Conservation (phyloP, 2,113 vertebrate genomes). For the Oncorhynchus nerka region DNA sequence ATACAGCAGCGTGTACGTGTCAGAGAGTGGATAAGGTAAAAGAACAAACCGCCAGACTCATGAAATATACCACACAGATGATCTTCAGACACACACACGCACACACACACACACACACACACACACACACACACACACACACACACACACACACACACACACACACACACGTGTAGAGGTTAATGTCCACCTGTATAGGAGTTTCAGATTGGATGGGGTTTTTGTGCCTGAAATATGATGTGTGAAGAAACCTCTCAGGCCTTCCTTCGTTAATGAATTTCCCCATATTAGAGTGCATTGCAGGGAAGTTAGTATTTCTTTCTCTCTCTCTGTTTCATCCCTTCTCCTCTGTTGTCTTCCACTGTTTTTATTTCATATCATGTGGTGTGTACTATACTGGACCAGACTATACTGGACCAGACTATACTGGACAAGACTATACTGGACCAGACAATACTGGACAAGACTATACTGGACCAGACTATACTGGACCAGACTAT, state of each 20-base stretch:
- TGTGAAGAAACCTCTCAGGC: too few species aligned
- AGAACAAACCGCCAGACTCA: slow-evolving; percentile 63
- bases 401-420: too few species aligned
- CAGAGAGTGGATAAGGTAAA: slow-evolving; percentile 50
- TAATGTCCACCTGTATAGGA: background rate
- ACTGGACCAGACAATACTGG: too few species aligned
- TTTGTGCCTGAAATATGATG: too few species aligned
- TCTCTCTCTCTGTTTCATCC: background rate
- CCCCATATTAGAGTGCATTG: background rate
- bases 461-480: too few species aligned
- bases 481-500: too few species aligned
- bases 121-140: slow-evolving; percentile 17
- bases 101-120: slow-evolving; percentile 1
- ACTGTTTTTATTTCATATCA: background rate
- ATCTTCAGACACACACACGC: slow-evolving; percentile 37
- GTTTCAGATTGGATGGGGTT: slow-evolving; percentile 4
- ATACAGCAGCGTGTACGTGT: slow-evolving; percentile 51
- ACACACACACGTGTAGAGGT: too few species aligned
- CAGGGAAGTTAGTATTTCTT: background rate
- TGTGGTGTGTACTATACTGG: background rate
- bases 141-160: slow-evolving; percentile 5
- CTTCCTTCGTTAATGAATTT: too few species aligned
- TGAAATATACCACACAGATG: slow-evolving; percentile 62
- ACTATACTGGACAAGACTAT: too few species aligned
- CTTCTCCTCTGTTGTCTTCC: background rate